Percentiles rank a stretch among this genome's conserved stretches.
Evolutionary conservation across 2,113 vertebrate species (phyloP).

Genomic region (Anhinga anhinga): DNA sequence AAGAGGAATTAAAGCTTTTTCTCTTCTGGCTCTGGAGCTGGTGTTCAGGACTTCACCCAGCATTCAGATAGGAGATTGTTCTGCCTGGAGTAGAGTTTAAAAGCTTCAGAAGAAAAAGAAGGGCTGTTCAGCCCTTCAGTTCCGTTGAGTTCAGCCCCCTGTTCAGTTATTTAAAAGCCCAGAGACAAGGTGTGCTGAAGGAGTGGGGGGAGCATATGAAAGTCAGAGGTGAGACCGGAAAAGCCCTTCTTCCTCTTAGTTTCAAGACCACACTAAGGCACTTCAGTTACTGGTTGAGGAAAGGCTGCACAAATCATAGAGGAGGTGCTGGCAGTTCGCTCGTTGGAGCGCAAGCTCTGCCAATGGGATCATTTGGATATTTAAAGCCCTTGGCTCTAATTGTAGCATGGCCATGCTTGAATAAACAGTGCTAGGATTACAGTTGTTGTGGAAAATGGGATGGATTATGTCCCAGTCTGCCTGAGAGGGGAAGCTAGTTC

Average conservation of each 20-base stretch:
- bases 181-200: not conserved
- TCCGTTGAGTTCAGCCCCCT: too few species aligned
- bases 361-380: constrained; percentile 17
- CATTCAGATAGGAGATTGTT: not conserved
- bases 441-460: constrained; percentile 13
- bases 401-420: constrained; percentile 11
- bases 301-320: not conserved
- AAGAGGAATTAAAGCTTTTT: not conserved
- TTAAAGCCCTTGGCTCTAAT: constrained; percentile 42
- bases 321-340: not conserved
- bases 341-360: not conserved
- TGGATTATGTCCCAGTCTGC: not conserved
- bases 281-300: not conserved
- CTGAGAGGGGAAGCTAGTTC: not conserved
- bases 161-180: not conserved
- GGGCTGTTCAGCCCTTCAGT: not conserved
- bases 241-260: not conserved
- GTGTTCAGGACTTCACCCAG: not conserved
- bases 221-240: not conserved
- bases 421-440: constrained; percentile 30
- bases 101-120: not conserved
- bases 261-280: not conserved
- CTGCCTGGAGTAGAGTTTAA: not conserved
- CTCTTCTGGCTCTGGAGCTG: not conserved
- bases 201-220: not conserved